Evolutionary conservation across 1,140 invertebrate species (phyloP), one percentile per base, ranked within the genome.

Genomic region (Drosophila suzukii): DNA sequence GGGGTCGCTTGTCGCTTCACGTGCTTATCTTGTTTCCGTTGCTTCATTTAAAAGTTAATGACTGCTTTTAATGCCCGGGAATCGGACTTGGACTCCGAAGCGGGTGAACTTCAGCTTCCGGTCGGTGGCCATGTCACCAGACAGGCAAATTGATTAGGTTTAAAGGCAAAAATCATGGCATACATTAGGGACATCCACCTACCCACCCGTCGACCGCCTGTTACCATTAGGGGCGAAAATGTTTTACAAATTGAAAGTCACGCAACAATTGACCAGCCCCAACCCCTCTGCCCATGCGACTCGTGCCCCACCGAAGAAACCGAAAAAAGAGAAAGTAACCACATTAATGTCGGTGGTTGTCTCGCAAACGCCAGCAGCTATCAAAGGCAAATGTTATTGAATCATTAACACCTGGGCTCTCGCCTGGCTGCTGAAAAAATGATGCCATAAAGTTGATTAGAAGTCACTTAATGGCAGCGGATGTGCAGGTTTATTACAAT

Each of bases 21-120:
- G 84, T 89, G 84, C 84, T 89, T 89, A 89, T 89, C 84, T 81
- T 63, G 84, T 89, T 89, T 89, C 84, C 84, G 84, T 83, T 83
- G 68, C 85, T 89, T 89, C 84, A 84, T 89, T 89, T 89, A 89
- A 89, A 89, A 89, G 84, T 89, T 89, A 89, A 89, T 89, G 84
- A 89, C 85, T 78, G 77, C 84, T 89, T 89, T 89, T 83, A 89
- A 71, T 89, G 84, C 50, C 67, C 75, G 62, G 49, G 65, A 56
- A 54, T 63, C 72, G 68, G 39, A 49, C 41, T 62, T 38, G n/a
- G 36, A 41, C 68, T 41, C 20, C 44, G 27, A 24, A 27, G n/a
- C n/a, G 49, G 30, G 38, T 51, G 55, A 73, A 57, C 46, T 71
- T 71, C 70, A 68, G 73, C 54, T 76, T 57, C 50, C 60, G 66